phyloP scores from a whole-genome alignment of 2,113 vertebrate species.

The Neolamprologus sp. region DNA sequence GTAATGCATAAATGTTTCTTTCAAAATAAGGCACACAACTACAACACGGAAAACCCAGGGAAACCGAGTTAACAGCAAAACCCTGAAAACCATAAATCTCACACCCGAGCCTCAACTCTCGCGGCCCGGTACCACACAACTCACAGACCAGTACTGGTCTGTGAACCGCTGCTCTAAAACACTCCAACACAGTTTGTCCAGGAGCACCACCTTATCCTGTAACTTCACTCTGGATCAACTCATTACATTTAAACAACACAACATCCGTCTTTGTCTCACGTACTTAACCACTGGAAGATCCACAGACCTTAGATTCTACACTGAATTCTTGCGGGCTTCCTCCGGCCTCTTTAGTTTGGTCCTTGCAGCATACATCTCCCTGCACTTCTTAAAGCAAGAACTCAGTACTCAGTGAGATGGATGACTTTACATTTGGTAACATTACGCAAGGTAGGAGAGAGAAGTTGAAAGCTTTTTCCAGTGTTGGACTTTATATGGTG shows the following conservation, averaged over 20 bases:
- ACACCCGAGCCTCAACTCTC: not conserved
- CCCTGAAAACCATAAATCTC: not conserved
- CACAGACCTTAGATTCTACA: not conserved
- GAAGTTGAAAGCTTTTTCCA: not conserved
- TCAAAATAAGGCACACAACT: not conserved
- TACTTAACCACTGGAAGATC: not conserved
- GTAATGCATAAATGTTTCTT: not conserved
- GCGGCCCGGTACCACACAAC: rapidly evolving
- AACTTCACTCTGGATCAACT: not conserved
- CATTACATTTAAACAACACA: not conserved
- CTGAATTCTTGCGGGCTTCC: not conserved
- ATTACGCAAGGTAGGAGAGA: not conserved
- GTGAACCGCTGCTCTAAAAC: not conserved
- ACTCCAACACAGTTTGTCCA: not conserved
- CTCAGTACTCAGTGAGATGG: not conserved
- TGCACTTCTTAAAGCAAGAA: not conserved
- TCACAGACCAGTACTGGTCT: not conserved
- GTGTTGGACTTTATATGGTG: not conserved
- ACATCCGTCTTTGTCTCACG: not conserved
- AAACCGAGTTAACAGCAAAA: not conserved
- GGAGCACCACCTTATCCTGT: not conserved
- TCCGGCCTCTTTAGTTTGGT: not conserved
- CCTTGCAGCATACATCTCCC: not conserved
- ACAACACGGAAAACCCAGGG: not conserved
- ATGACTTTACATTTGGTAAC: not conserved